Conservation (phyloP, 2,113 vertebrate genomes). For the Coryphaenoides rupestris region DNA sequence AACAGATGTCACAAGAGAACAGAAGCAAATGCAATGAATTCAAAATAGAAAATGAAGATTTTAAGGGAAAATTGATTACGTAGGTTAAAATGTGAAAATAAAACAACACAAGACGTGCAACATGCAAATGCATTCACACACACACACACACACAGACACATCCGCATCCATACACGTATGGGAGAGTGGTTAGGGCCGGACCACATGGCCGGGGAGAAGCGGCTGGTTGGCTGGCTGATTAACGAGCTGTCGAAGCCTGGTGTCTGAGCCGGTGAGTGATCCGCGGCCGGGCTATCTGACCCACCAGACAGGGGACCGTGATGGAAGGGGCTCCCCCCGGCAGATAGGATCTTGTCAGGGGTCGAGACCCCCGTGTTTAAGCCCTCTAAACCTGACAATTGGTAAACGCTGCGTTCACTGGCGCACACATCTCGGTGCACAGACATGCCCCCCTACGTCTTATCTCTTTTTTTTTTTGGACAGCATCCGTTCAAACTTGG, state of each 20-base stretch:
- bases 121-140: background rate
- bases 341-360: slow-evolving; percentile 71
- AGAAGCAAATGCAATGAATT: too few relatives aligned
- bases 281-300: slow-evolving; percentile 70
- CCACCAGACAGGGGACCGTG: slow-evolving; percentile 67
- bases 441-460: slow-evolving; percentile 42
- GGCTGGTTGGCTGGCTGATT: slow-evolving; percentile 60
- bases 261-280: slow-evolving; percentile 64
- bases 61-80: background rate
- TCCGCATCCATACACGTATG: background rate
- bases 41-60: background rate
- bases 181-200: background rate
- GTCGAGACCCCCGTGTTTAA: slow-evolving; percentile 63
- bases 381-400: slow-evolving; percentile 66
- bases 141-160: background rate
- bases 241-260: slow-evolving; percentile 64
- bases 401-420: slow-evolving; percentile 69
- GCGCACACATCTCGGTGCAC: slow-evolving; percentile 37
- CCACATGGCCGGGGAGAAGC: slow-evolving; percentile 19
- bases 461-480: slow-evolving; percentile 16
- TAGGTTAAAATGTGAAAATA: slow-evolving; percentile 1
- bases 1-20: slow-evolving; percentile 7
- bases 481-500: slow-evolving; percentile 8
- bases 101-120: background rate
- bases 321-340: slow-evolving; percentile 71